Conservation (phyloP, 64 coral and sea anemone genomes). For the Anthopleura sola region DNA sequence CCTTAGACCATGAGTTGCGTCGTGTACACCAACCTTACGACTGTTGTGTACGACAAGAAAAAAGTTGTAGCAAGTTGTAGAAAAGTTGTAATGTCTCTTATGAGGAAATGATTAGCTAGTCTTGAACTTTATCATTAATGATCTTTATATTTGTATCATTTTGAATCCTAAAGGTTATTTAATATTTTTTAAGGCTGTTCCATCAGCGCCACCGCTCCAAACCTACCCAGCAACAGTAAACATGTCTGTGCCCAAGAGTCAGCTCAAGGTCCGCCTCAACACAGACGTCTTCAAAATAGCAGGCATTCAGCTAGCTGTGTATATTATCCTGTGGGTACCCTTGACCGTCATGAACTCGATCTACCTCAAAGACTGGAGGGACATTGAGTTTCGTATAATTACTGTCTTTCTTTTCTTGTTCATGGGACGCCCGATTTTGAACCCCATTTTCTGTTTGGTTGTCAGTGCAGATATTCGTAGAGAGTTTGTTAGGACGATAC, state of each 20-base stretch:
- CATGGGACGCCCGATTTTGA: not conserved
- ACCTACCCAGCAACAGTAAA: not conserved
- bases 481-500: not conserved
- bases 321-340: constrained; percentile 10
- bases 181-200: not conserved
- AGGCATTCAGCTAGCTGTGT: not conserved
- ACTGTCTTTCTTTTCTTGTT: not conserved
- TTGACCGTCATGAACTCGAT: not conserved
- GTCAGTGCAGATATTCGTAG: constrained; percentile 5
- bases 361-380: not conserved
- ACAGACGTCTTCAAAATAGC: not conserved
- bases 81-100: too few species aligned
- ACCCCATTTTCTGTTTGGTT: not conserved
- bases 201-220: not conserved
- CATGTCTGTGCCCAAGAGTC: not conserved
- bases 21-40: too few species aligned
- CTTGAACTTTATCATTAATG: too few species aligned
- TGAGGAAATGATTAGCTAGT: too few species aligned
- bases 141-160: not conserved
- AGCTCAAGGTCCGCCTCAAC: not conserved
- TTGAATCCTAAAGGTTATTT: not conserved
- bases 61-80: too few species aligned
- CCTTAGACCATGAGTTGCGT: too few species aligned
- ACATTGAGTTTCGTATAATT: not conserved
- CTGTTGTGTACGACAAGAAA: too few species aligned